phyloP scores from a whole-genome alignment of 2,888 invertebrate species.

The Tortricodes alternella region DNA sequence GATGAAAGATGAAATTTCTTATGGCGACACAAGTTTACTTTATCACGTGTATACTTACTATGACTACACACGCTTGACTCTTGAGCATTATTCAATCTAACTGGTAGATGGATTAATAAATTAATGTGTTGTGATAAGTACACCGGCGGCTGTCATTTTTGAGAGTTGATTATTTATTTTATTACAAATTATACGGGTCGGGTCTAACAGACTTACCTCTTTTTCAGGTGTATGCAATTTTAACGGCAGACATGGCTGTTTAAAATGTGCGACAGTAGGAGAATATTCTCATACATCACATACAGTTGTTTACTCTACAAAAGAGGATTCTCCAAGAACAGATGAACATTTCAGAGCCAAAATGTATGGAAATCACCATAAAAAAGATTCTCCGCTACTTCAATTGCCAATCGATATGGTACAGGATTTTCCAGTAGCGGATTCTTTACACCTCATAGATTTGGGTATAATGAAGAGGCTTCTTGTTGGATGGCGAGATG shows the following conservation, averaged over 20 bases:
- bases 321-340: not conserved
- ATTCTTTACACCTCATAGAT: conserved; percentile 24
- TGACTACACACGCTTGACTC: not conserved
- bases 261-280: conserved; percentile 36
- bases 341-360: conserved; percentile 25
- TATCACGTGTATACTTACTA: too few species aligned
- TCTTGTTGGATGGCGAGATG: not conserved
- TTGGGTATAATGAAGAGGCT: conserved; percentile 34
- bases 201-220: not conserved
- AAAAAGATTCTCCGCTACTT: conserved; percentile 16
- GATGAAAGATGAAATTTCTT: not conserved
- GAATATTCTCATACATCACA: conserved; percentile 38
- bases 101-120: not conserved
- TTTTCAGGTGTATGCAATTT: conserved; percentile 35
- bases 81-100: not conserved
- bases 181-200: too few species aligned
- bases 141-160: not conserved
- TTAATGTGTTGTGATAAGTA: not conserved
- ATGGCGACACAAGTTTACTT: not conserved
- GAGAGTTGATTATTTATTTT: not conserved
- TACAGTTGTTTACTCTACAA: conserved; percentile 30
- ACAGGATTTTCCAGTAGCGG: conserved; percentile 9
- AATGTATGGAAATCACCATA: conserved; percentile 3
- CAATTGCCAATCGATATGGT: conserved; percentile 20
- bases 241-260: conserved; percentile 35